phyloP scores from a whole-genome alignment of 2,113 vertebrate species.

The Heterochromis multidens region DNA sequence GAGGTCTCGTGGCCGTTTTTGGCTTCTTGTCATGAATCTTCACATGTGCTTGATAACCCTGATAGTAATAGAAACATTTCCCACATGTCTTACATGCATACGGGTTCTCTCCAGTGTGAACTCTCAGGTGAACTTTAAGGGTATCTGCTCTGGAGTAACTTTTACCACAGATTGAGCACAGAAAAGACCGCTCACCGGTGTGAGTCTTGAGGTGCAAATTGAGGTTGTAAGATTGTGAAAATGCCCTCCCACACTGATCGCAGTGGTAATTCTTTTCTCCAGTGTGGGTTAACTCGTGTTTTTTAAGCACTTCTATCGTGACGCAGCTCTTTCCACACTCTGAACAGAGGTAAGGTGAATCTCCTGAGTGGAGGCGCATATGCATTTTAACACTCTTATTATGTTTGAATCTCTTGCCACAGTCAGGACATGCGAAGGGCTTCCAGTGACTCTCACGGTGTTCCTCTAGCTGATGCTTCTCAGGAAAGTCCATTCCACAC shows the following conservation, averaged over 20 bases:
- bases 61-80: conserved; percentile 34
- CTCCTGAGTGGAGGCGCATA: conserved; percentile 10
- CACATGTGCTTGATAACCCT: conserved; percentile 25
- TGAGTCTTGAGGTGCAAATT: conserved; percentile 34
- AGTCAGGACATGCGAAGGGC: conserved; percentile 43
- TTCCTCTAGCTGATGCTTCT: conserved; percentile 24
- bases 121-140: conserved; percentile 35
- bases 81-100: conserved; percentile 60
- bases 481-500: conserved; percentile 50
- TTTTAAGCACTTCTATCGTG: background rate
- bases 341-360: conserved; percentile 25
- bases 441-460: conserved; percentile 32
- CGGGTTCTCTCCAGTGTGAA: conserved; percentile 64
- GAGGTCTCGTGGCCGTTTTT: conserved; percentile 11
- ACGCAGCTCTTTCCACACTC: conserved; percentile 27
- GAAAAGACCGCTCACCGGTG: conserved; percentile 16
- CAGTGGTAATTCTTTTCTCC: conserved; percentile 34
- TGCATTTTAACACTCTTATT: conserved; percentile 49
- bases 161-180: conserved; percentile 43
- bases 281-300: conserved; percentile 1
- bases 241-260: conserved; percentile 33
- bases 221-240: conserved; percentile 21
- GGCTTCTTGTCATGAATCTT: conserved; percentile 45
- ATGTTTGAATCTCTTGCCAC: conserved; percentile 70
- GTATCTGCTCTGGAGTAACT: conserved; percentile 17